A percentile compares a stretch with the other conserved stretches of the same genome.
phyloP scores from a whole-genome alignment of 2,113 vertebrate genomes.

The Peromyscus californicus region DNA sequence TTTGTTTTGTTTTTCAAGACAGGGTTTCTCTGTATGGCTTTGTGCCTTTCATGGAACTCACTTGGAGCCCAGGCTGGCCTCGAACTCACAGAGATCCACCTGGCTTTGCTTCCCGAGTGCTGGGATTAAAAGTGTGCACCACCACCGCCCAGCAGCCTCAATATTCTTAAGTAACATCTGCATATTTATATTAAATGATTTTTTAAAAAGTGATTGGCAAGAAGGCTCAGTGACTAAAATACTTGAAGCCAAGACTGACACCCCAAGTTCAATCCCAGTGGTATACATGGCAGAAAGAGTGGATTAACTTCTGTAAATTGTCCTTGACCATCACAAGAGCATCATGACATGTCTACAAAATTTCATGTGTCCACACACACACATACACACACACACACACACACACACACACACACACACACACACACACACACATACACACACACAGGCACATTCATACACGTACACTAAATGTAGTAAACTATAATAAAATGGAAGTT shows the following conservation, averaged over 20 bases:
- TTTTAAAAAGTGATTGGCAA: not conserved
- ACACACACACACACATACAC: not conserved
- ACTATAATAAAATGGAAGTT: not conserved
- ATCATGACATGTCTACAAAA: not conserved
- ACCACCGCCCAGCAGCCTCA: not conserved
- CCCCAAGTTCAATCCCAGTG: not conserved
- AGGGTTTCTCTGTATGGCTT: no score
- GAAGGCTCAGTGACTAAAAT: not conserved
- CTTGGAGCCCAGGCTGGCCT: no score
- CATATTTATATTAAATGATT: not conserved
- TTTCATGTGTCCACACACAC: not conserved
- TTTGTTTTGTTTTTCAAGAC: no score
- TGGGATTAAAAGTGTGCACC: no score
- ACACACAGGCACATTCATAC: not conserved
- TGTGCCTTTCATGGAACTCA: no score
- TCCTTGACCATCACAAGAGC: not conserved
- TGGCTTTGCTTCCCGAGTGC: no score
- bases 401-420: not conserved
- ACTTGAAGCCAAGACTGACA: not conserved
- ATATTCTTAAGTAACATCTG: not conserved
- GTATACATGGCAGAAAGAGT: not conserved
- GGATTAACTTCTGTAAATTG: not conserved
- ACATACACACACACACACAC: not conserved
- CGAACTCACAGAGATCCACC: no score
- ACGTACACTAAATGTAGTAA: not conserved